These are phyloP conservation scores for Styela clava DNA, from an alignment of 23 tunicate species.

Conservation along the genomic window DNA sequence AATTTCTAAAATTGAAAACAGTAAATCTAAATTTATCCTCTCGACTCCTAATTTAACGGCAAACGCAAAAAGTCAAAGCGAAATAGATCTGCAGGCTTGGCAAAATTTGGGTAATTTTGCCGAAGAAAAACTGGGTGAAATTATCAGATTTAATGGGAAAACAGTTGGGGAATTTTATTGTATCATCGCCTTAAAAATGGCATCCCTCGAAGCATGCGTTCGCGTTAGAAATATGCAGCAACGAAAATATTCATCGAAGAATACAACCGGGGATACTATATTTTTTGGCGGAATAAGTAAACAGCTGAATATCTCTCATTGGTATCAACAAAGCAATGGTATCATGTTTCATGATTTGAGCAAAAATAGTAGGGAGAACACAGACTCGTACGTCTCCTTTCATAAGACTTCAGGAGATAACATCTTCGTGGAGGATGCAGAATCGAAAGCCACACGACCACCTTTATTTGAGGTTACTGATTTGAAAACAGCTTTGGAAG, in stretches of 20 bases:
- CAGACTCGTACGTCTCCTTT: background rate
- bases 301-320: conserved; percentile 45
- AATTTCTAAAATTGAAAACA: background rate
- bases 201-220: conserved; percentile 25
- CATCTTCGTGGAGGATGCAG: background rate
- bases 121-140: background rate
- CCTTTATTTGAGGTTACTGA: conserved; percentile 33
- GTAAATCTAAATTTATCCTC: no score
- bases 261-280: conserved; percentile 10
- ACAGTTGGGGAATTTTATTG: conserved; percentile 1
- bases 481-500: conserved; percentile 42
- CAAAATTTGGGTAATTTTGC: background rate
- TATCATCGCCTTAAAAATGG: background rate
- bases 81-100: background rate
- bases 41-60: background rate
- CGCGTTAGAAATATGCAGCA: background rate
- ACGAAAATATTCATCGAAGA: background rate
- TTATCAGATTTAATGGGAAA: background rate
- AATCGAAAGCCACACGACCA: background rate
- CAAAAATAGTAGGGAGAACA: background rate
- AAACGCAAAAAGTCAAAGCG: background rate
- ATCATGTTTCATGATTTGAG: background rate
- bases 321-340: conserved; percentile 17
- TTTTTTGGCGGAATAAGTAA: background rate
- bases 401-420: background rate